These are phyloP conservation scores for Phocoena phocoena DNA, from an alignment of 2,113 vertebrate genomes.

Conservation along the genomic window DNA sequence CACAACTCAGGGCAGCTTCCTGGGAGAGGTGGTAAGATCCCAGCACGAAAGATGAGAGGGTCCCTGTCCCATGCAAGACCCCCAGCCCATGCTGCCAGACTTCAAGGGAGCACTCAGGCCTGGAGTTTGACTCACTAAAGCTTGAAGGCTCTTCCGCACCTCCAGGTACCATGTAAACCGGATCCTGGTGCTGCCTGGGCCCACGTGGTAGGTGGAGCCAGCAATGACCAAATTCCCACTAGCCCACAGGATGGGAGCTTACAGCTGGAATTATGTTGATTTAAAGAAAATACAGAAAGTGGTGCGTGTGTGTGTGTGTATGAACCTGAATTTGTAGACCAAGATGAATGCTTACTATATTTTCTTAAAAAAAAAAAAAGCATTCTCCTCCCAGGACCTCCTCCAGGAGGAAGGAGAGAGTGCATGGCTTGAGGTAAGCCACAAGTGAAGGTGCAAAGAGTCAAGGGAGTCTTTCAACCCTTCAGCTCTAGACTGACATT, in stretches of 20 bases:
- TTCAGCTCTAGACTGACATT: not conserved
- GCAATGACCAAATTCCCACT: not conserved
- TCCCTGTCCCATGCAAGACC: not conserved
- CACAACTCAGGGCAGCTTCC: not conserved
- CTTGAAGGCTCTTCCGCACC: not conserved
- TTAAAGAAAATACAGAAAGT: slow-evolving; percentile 52
- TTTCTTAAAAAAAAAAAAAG: slow-evolving; percentile 3
- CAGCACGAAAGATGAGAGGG: not conserved
- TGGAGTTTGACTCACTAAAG: not conserved
- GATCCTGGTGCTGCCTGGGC: not conserved
- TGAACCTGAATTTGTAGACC: not conserved
- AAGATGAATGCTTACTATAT: slow-evolving; percentile 23
- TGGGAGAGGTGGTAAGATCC: not conserved
- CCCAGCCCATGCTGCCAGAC: not conserved
- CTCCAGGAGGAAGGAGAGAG: not conserved
- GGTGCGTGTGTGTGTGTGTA: not conserved
- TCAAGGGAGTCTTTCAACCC: not conserved
- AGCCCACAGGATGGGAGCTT: not conserved
- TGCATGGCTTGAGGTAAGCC: not conserved
- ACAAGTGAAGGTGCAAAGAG: not conserved
- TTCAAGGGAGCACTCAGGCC: not conserved
- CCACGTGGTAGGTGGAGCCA: not conserved
- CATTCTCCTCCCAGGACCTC: not conserved
- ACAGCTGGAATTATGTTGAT: slow-evolving; percentile 40
- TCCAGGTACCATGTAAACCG: not conserved